Evolutionary conservation across 2,888 invertebrate species (phyloP).

Genomic region (Teinopalpus imperialis): DNA sequence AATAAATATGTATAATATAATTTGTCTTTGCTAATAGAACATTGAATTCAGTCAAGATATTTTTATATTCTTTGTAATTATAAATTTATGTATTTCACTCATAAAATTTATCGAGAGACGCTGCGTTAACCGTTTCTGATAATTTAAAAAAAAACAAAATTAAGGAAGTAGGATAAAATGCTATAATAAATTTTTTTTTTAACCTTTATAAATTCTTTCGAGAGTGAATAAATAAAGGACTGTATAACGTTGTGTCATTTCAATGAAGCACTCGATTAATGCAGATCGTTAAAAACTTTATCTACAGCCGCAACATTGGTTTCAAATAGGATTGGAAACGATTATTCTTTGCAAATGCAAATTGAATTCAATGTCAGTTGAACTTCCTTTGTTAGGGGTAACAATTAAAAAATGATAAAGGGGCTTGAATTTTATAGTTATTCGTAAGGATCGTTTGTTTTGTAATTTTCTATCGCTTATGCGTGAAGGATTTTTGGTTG

Average conservation of each 20-base stretch:
- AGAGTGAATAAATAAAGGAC: background rate
- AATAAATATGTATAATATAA: too few species aligned
- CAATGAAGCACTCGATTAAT: slow-evolving; percentile 15
- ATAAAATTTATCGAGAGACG: too few species aligned
- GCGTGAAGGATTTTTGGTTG: too few species aligned
- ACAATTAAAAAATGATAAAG: slow-evolving; percentile 57
- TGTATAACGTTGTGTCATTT: slow-evolving; percentile 1
- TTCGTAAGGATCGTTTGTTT: slow-evolving; percentile 17
- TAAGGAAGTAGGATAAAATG: too few species aligned
- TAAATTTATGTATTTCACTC: too few species aligned
- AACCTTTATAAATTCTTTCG: too few species aligned
- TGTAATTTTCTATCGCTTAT: slow-evolving; percentile 19
- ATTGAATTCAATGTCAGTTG: slow-evolving; percentile 46
- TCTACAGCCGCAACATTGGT: slow-evolving; percentile 31
- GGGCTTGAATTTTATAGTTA: slow-evolving; percentile 21
- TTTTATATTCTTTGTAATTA: background rate
- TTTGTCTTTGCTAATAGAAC: too few species aligned
- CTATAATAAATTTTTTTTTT: background rate
- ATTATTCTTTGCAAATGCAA: slow-evolving; percentile 49
- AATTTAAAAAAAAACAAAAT: too few species aligned
- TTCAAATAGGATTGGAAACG: slow-evolving; percentile 38
- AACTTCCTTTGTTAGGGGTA: slow-evolving; percentile 56
- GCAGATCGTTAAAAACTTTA: slow-evolving; percentile 34
- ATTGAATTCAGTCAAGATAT: too few species aligned
- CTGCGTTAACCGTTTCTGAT: too few species aligned